Conservation (phyloP, 2,113 vertebrate genomes). For the Pseudopipra pipra region DNA sequence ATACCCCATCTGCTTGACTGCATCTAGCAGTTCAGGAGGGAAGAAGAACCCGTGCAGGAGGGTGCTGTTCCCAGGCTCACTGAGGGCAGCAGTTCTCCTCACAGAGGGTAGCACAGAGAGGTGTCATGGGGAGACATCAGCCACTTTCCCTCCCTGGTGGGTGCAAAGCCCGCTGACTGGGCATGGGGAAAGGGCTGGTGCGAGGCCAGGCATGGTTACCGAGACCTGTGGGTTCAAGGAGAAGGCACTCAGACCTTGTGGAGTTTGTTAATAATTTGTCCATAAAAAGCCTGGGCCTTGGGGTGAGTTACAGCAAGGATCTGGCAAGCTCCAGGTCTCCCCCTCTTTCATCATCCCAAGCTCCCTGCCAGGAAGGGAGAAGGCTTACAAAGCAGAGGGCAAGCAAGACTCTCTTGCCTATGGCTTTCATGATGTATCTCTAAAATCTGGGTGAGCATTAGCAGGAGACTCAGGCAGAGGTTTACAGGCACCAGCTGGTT, state of each 20-base stretch:
- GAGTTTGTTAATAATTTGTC: background rate
- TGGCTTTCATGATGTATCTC: background rate
- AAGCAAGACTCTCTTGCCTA: background rate
- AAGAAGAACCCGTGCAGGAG: background rate
- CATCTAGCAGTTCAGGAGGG: background rate
- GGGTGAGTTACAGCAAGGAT: background rate
- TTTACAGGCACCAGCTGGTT: background rate
- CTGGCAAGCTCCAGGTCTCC: background rate
- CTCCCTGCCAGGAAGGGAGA: background rate
- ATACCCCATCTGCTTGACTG: rapidly evolving
- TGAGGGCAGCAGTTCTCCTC: background rate
- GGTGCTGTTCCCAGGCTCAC: background rate
- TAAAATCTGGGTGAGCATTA: background rate
- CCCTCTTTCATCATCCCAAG: background rate
- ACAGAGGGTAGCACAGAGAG: background rate
- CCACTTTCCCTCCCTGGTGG: background rate
- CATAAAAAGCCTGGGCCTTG: background rate
- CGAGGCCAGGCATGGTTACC: rapidly evolving
- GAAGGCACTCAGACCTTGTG: rapidly evolving
- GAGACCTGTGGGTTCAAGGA: background rate
- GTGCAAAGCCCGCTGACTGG: background rate
- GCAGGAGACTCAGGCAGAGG: background rate
- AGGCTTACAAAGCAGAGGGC: background rate
- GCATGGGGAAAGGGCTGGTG: background rate
- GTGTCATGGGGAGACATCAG: background rate